Base-by-base conservation (phyloP, 1,140 invertebrate species). In the Drosophila ananassae region DNA sequence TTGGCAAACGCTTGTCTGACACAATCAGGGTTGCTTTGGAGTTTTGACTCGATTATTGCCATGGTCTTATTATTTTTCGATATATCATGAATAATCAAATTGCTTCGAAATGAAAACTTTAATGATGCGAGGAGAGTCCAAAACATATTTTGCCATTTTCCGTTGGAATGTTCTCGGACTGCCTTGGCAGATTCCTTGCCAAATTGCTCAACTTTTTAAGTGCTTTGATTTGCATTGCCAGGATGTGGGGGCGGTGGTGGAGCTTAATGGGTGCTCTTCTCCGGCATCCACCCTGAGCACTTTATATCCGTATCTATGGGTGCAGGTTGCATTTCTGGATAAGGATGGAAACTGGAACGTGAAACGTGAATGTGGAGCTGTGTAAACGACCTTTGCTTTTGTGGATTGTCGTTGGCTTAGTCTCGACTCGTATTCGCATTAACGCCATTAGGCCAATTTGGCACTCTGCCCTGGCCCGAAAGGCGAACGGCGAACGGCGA, bases 401-500 rank as follows among this genome's bases (percentile, higher is more conserved):
- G 59, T 75, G 54, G 76, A 12, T 46, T 61, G 61, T 54, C 32
- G 59, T 57, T 83, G 79, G 61, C 48, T 87, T 66, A 82, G 75
- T 82, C 83, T 37, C 56, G 75, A 67, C 82, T 89, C 79, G 82
- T 87, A 89, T 87, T 89, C 82, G 79, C 83, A 87, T 87, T 87
- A 87, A 87, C 83, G 83, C 83, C 83, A 87, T 87, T 89, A 87
- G 72, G 83, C 83, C 83, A 87, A 87, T 87, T 87, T 87, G 83
- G 83, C 83, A 87, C 47, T 77, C 58, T 87, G 83, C 83, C 83
- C 83, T 79, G 62, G 53, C 52, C 53, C 47, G 57, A 71, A 77
- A 62, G 54, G 59, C 47, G 63, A 69, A 74, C 68, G 62, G 67
- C 47, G 63, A 69, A 74, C 68, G 62, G 67, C 82, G 28, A 80